These are phyloP conservation scores for Drosophila mayaguana DNA, from an alignment of 2,888 invertebrate species.

Conservation along the genomic window DNA sequence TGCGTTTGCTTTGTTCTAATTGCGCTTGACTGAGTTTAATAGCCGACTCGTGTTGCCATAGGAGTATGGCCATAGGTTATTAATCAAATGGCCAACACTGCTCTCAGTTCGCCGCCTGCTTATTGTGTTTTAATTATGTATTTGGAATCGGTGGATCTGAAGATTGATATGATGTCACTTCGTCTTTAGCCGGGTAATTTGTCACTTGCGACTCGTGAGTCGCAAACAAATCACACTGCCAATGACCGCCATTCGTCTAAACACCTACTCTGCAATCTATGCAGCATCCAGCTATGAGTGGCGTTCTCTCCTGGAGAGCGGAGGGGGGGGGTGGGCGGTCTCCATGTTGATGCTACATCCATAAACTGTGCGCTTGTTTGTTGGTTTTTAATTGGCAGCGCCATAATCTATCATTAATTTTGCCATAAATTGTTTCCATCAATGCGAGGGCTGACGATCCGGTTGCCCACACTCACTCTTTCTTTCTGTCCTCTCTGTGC, in stretches of 20 bases:
- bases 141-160: constrained; percentile 46
- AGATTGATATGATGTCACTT: constrained; percentile 70
- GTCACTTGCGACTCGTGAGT: constrained; percentile 61
- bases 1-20: constrained; percentile 67
- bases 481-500: constrained; percentile 2
- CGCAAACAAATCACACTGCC: constrained; percentile 59
- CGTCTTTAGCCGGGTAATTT: constrained; percentile 52
- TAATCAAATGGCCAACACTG: constrained; percentile 60
- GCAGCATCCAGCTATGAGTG: constrained; percentile 19
- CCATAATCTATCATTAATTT: constrained; percentile 81
- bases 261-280: constrained; percentile 71
- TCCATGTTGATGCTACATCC: constrained; percentile 51
- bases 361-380: constrained; percentile 78
- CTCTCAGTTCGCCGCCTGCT: constrained; percentile 27
- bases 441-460: constrained; percentile 76
- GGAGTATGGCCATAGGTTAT: constrained; percentile 54
- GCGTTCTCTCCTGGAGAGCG: neutral
- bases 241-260: constrained; percentile 66
- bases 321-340: neutral
- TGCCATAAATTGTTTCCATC: constrained; percentile 79
- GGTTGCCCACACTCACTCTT: constrained; percentile 59
- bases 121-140: constrained; percentile 72
- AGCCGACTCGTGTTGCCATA: constrained; percentile 40
- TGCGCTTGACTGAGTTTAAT: constrained; percentile 78
- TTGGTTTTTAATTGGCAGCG: constrained; percentile 80